Base-by-base conservation (phyloP, 2,797 vertebrate genomes). In the Denticeps clupeoides region DNA sequence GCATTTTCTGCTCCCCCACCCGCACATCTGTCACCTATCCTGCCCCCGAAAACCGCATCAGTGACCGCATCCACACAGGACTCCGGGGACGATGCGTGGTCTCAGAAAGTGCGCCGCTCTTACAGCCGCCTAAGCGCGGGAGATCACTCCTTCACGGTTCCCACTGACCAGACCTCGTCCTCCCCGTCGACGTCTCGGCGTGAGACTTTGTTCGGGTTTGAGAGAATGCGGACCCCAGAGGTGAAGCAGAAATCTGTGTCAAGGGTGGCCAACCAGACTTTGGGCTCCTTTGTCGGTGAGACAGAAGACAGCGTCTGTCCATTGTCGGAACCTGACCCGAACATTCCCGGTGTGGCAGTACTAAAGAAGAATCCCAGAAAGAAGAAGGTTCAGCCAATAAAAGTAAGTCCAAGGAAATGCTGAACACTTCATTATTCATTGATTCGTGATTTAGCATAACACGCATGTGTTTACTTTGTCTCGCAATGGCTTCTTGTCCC, bases 51-150 rank as follows among this genome's bases (percentile, higher is more conserved):
- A 51, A 4, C 32, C 54, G 1, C 22, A 43, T 3, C 26, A 48
- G 4, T 29, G 27, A 9, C 23, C 28, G 6, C 11, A 43, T 33
- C 61, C 26, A 6, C 28, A 2, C 38, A 53, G 8, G 43, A 38
- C 25, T 5, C 18, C 8, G 35, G 8, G 8, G 18, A 21, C n/a
- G 28, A 62, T 3, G 61, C 71, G 13, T 84, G 83, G 83, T 71
- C 77, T 2, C 62, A 68, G 48, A 82, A 82, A 25, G 83, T 84
- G 10, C 70, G 84, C 1, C 74, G 83, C 1, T 87, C 85, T 2
- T 86, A 86, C 44, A 84, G 81, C 61, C 73, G 80, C 0, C 60
- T 79, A 4, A 69, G 67, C 15, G n/a, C 31, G 2, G 56, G 62
- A 2, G 74, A 78, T 13, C 26, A 26, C 31, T 69, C 68, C 0